Base-by-base conservation (phyloP, 2,888 invertebrate species). In the Zhengitettix transpicula region DNA sequence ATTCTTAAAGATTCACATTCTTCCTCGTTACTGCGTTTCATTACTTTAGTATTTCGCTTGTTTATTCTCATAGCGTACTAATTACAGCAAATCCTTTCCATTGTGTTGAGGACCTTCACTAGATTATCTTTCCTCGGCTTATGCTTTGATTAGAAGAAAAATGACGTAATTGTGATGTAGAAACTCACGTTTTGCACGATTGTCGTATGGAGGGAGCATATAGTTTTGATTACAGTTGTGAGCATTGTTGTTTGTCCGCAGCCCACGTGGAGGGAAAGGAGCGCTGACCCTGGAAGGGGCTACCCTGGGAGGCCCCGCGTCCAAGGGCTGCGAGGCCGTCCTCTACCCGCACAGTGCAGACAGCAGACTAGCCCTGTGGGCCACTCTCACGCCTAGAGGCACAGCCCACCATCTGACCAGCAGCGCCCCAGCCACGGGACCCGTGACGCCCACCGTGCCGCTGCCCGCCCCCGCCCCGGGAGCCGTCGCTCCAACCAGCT, bases 301-400 rank as follows among this genome's bases (percentile, higher is more conserved):
- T 11, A 40, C 60, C 11, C 58, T 61, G 59, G 55, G 28, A 28
- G 28, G 28, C 2, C 28, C 28, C 28, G 7, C 28, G 28, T 75
- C 77, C 69, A 69, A 79, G 56, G 57, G 73, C 67, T 76, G 77
- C 58, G 83, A 80, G 60, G 77, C 80, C 1, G 79, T 81, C 42
- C 71, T 81, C 5, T 81, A 81, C 70, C 81, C 81, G 1, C 76
- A 77, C 15, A 79, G 81, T 17, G 77, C 82, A 14, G 84, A 85
- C 69, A 83, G 83, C 7, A 77, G 85, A 10, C 47, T 47, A 8
- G 81, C 85, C 2, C 77, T 87, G 55, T 91, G 91, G 91, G 90
- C 91, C 1, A 88, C 90, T 0, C 73, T 91, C 11, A 89, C 89
- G 0, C 89, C 89, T 0, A 80, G 87, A 17, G 78, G 78, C 58